Conservation (phyloP, 1,140 invertebrate species). For the Monomorium pharaonis region DNA sequence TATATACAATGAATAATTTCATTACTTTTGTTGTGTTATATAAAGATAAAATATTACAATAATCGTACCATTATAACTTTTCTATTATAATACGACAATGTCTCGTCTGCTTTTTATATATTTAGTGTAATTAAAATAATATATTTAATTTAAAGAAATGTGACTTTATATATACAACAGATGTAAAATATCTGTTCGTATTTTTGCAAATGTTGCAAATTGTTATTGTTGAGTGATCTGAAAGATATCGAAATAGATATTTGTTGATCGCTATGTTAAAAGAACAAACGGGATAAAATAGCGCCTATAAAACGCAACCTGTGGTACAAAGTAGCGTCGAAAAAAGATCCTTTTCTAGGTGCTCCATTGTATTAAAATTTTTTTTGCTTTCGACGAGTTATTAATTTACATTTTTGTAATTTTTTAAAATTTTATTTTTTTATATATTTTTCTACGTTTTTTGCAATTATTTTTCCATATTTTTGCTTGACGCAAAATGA, state of each 20-base stretch:
- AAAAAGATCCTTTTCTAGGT: conserved; percentile 25
- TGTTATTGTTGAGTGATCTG: background rate
- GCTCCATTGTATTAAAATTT: background rate
- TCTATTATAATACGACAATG: background rate
- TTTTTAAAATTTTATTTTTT: conserved; percentile 46
- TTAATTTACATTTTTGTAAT: conserved; percentile 48
- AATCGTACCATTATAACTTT: background rate
- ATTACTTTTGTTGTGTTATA: background rate
- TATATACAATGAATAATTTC: background rate
- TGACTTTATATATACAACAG: background rate
- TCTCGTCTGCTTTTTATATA: background rate
- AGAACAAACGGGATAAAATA: background rate
- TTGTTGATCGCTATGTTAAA: background rate
- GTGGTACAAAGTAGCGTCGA: background rate
- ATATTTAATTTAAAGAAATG: background rate
- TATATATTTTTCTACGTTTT: conserved; percentile 43
- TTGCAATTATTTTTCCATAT: conserved; percentile 48
- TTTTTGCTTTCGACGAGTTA: conserved; percentile 25
- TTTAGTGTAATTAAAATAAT: conserved; percentile 14
- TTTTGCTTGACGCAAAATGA: background rate
- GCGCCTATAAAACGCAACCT: conserved; percentile 65
- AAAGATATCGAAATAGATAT: background rate
- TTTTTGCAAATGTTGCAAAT: background rate
- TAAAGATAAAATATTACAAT: background rate
- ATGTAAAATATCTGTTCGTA: background rate